Conservation (phyloP, 1,140 invertebrate genomes). For the Paraescarpia echinospica region DNA sequence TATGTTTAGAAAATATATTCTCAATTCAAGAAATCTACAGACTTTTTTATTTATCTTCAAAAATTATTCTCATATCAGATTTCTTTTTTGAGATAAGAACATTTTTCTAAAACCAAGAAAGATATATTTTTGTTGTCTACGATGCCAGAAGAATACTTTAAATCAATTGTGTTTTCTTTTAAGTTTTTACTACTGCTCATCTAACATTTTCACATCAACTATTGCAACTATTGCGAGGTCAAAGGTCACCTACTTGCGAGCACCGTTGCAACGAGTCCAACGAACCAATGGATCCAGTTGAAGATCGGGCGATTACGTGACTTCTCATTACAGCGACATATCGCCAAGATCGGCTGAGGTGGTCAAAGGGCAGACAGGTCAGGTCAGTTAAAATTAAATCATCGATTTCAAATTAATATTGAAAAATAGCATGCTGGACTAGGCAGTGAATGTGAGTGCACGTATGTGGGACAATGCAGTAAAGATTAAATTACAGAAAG, state of each 20-base stretch:
- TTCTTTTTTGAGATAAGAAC: too few relatives aligned
- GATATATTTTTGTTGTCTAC: too few relatives aligned
- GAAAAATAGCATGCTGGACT: background rate
- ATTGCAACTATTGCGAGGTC: too few relatives aligned
- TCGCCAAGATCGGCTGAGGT: constrained; percentile 86
- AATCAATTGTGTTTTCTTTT: too few relatives aligned
- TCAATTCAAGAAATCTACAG: too few relatives aligned
- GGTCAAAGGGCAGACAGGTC: background rate
- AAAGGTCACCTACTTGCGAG: constrained; percentile 71
- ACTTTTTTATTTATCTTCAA: too few relatives aligned
- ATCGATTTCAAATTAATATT: background rate
- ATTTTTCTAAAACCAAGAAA: too few relatives aligned
- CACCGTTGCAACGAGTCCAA: constrained; percentile 90
- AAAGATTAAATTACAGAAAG: background rate
- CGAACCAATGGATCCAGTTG: constrained; percentile 93
- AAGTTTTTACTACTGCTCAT: too few relatives aligned
- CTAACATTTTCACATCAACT: too few relatives aligned
- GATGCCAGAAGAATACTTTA: too few relatives aligned
- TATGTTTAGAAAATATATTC: too few relatives aligned
- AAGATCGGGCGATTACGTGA: constrained; percentile 79
- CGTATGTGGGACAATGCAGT: background rate
- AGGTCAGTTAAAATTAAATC: background rate
- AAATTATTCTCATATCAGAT: too few relatives aligned
- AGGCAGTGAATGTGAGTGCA: background rate
- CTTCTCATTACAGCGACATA: constrained; percentile 82